These are phyloP conservation scores for Enteromius anoplus DNA, from an alignment of 2,797 vertebrate species.

Conservation along the genomic window DNA sequence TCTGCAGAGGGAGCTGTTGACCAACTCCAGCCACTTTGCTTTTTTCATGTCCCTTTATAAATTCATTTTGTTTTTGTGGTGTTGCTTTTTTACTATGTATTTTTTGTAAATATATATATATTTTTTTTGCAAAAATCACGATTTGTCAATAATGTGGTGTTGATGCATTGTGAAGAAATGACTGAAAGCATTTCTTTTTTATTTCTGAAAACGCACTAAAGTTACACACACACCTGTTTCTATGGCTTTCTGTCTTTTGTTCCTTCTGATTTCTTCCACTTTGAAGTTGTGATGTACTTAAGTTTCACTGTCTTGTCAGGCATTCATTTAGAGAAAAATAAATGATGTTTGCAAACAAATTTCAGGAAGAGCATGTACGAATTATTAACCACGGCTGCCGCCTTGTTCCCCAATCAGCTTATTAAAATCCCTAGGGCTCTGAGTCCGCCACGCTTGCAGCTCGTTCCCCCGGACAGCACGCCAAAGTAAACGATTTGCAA, in stretches of 20 bases:
- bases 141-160: slow-evolving; percentile 28
- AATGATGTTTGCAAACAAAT: neutral
- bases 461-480: too few species aligned
- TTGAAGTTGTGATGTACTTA: neutral
- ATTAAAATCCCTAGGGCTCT: too few species aligned
- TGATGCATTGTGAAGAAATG: slow-evolving; percentile 1
- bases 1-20: slow-evolving; percentile 35
- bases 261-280: neutral
- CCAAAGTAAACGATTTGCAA: too few species aligned
- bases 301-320: neutral
- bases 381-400: too few species aligned
- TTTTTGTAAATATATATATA: slow-evolving; percentile 55
- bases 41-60: neutral
- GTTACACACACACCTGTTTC: neutral
- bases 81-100: slow-evolving; percentile 41
- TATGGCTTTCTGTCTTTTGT: neutral
- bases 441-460: too few species aligned
- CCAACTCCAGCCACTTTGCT: neutral
- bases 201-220: slow-evolving; percentile 18
- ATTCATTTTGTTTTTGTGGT: neutral
- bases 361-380: too few species aligned
- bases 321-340: neutral
- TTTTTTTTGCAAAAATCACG: slow-evolving; percentile 62
- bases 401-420: too few species aligned
- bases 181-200: neutral